These are phyloP conservation scores for Steromphala cineraria DNA, from an alignment of 2,888 invertebrate genomes.

Conservation along the genomic window DNA sequence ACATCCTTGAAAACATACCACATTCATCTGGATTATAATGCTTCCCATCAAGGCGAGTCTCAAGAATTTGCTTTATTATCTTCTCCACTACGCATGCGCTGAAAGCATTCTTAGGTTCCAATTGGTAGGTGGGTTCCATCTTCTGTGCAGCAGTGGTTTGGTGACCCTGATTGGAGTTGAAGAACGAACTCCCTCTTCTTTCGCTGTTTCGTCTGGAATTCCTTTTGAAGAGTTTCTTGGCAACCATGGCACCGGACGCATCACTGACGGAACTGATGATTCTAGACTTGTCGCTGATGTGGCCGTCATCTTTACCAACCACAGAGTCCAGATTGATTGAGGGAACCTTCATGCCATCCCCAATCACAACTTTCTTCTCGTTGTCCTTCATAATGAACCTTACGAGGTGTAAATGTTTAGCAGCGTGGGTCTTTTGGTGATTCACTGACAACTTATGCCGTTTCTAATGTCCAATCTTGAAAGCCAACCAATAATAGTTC, in stretches of 20 bases:
- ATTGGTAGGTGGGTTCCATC: conserved; percentile 59
- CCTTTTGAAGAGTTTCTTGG: not conserved
- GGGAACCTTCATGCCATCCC: not conserved
- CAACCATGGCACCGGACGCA: not conserved
- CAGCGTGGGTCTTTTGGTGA: too few relatives aligned
- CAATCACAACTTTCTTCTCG: too few relatives aligned
- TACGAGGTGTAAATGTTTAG: too few relatives aligned
- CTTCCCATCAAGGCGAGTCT: conserved; percentile 42
- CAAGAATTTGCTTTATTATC: conserved; percentile 45
- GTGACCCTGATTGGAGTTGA: not conserved
- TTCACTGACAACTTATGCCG: too few relatives aligned
- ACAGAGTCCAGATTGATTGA: not conserved
- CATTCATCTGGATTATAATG: conserved; percentile 53
- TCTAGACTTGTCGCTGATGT: not conserved
- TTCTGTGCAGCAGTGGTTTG: not conserved
- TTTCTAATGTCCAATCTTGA: too few relatives aligned
- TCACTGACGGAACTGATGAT: not conserved
- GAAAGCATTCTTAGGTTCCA: conserved; percentile 57
- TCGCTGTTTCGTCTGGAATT: not conserved
- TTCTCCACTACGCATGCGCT: conserved; percentile 23
- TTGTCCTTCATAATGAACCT: too few relatives aligned
- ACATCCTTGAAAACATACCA: conserved; percentile 47
- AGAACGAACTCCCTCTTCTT: not conserved
- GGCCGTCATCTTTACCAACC: not conserved
- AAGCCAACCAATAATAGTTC: too few relatives aligned